Percentiles rank a stretch among this genome's conserved stretches.
Conservation (phyloP, 2,113 vertebrate genomes). For the Origma solitaria region DNA sequence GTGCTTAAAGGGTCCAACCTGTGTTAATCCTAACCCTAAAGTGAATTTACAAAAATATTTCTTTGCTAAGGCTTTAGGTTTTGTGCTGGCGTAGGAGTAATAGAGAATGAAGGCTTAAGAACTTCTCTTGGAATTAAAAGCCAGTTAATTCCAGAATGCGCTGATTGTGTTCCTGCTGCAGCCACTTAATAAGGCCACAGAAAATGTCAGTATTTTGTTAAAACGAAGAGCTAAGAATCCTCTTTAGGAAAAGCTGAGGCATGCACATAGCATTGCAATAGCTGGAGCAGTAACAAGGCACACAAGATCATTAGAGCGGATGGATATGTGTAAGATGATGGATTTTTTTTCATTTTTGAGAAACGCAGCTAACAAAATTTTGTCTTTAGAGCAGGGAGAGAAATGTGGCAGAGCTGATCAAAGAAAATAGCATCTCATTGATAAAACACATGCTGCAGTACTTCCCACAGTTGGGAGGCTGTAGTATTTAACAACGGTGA, state of each 20-base stretch:
- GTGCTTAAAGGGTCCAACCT: background rate
- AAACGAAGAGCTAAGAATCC: conserved; percentile 63
- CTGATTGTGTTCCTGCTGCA: conserved; percentile 45
- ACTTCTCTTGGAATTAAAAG: conserved; percentile 45
- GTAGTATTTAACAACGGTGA: conserved; percentile 71
- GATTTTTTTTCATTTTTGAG: background rate
- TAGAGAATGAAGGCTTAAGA: background rate
- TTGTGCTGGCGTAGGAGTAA: background rate
- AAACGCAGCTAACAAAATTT: background rate
- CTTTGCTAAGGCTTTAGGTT: background rate
- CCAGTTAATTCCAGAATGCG: conserved; percentile 38
- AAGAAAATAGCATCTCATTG: conserved; percentile 21
- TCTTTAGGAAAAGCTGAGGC: conserved; percentile 65
- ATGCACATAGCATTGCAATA: background rate
- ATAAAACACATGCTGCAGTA: conserved; percentile 33
- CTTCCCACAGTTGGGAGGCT: conserved; percentile 30
- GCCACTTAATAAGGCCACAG: conserved; percentile 32
- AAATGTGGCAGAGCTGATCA: conserved; percentile 15
- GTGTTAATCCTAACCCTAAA: background rate
- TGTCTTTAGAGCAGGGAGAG: conserved; percentile 14
- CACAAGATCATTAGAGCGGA: background rate
- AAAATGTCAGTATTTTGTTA: conserved; percentile 58
- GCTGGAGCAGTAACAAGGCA: background rate
- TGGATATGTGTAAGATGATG: background rate
- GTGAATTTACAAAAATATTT: background rate